Percentiles rank a stretch among this genome's conserved stretches.
phyloP scores from a whole-genome alignment of 2,888 invertebrate species.

The Thalpophila matura region DNA sequence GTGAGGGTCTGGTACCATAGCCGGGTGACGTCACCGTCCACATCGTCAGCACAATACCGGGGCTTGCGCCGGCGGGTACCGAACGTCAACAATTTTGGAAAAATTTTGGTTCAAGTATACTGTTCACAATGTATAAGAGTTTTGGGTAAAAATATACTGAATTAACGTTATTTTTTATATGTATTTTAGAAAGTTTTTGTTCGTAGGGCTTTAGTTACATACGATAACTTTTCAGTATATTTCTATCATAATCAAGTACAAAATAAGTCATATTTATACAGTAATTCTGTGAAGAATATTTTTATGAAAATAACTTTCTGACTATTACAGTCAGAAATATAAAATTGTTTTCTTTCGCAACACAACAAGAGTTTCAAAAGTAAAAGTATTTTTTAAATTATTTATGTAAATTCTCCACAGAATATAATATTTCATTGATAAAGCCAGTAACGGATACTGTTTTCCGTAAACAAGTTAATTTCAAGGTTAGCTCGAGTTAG shows the following conservation, averaged over 20 bases:
- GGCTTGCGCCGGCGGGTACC: slow-evolving; percentile 31
- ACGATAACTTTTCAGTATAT: slow-evolving; percentile 45
- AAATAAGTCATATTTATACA: slow-evolving; percentile 14
- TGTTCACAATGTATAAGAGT: slow-evolving; percentile 17
- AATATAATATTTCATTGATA: slow-evolving; percentile 15
- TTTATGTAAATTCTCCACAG: slow-evolving; percentile 19
- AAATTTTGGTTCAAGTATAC: slow-evolving; percentile 29
- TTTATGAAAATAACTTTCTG: too few species aligned
- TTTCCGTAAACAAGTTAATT: background rate
- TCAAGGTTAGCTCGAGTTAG: slow-evolving; percentile 25
- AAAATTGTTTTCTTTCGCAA: too few species aligned
- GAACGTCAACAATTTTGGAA: slow-evolving; percentile 13
- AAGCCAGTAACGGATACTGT: slow-evolving; percentile 21
- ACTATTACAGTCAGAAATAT: background rate
- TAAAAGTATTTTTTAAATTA: too few species aligned
- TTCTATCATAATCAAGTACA: slow-evolving; percentile 39
- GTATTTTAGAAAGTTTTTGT: background rate
- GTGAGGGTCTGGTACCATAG: slow-evolving; percentile 36
- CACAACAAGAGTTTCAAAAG: too few species aligned
- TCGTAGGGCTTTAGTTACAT: too few species aligned
- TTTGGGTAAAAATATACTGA: slow-evolving; percentile 41
- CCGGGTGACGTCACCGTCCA: slow-evolving; percentile 7
- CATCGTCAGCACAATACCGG: slow-evolving; percentile 7
- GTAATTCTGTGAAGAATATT: slow-evolving; percentile 29
- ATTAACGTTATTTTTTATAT: background rate